These are phyloP conservation scores for Garrulus glandarius DNA, from an alignment of 2,797 vertebrate species.

Conservation along the genomic window DNA sequence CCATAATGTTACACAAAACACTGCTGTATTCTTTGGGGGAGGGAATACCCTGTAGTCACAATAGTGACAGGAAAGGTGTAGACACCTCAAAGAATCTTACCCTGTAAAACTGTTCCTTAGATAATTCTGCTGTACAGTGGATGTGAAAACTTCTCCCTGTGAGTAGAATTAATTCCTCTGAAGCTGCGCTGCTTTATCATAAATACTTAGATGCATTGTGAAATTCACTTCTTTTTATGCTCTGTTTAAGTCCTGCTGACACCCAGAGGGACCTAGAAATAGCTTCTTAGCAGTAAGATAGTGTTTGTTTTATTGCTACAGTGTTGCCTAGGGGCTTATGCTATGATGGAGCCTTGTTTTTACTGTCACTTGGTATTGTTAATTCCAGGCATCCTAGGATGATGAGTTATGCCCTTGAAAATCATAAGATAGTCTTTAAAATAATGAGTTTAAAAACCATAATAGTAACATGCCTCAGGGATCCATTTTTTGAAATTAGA, in stretches of 20 bases:
- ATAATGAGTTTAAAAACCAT: background rate
- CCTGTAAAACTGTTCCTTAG: background rate
- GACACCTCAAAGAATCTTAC: background rate
- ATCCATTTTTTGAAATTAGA: background rate
- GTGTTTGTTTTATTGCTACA: slow-evolving; percentile 14
- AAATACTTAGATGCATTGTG: background rate
- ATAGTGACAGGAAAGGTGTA: background rate
- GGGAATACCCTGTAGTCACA: background rate
- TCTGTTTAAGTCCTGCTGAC: slow-evolving; percentile 5
- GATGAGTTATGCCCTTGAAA: slow-evolving; percentile 20
- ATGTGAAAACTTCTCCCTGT: background rate
- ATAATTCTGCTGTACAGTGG: background rate
- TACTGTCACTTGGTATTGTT: background rate
- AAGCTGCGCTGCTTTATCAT: background rate
- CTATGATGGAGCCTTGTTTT: slow-evolving; percentile 4
- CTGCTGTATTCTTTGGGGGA: background rate
- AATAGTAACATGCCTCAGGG: background rate
- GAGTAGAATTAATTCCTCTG: background rate
- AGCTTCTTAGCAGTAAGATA: background rate
- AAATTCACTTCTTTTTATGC: background rate
- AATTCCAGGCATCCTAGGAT: background rate
- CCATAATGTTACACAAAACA: background rate
- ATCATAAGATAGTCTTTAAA: background rate
- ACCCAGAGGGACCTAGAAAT: slow-evolving; percentile 12
- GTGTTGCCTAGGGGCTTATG: background rate